Conservation (phyloP, 2,888 invertebrate genomes). For the Podotricha telesiphe region DNA sequence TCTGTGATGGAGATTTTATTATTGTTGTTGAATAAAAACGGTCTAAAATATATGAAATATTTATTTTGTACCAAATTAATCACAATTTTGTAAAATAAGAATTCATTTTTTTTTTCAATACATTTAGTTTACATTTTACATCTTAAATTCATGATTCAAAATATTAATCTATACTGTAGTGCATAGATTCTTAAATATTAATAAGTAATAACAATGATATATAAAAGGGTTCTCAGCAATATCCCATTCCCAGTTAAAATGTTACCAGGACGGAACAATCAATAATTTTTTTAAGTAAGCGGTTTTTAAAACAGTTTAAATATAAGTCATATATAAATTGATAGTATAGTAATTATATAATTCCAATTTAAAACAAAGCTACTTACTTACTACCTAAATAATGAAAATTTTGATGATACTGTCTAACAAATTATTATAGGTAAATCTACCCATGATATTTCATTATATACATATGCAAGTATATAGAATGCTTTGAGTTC, state of each 20-base stretch:
- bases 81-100: conserved; percentile 35
- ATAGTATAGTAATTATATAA: neutral
- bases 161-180: conserved; percentile 28
- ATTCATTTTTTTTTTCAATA: conserved; percentile 30
- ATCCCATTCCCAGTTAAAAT: conserved; percentile 23
- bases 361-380: neutral
- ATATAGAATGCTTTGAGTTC: too few species aligned
- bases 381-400: neutral
- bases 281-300: conserved; percentile 12
- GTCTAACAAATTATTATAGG: neutral
- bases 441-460: neutral
- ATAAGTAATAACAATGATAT: conserved; percentile 19
- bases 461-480: conserved; percentile 1
- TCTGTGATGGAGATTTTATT: neutral
- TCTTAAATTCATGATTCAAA: conserved; percentile 33
- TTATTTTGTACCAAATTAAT: conserved; percentile 69
- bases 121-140: conserved; percentile 38
- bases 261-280: conserved; percentile 24
- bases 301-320: conserved; percentile 23
- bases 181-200: conserved; percentile 14
- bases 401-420: neutral
- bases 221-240: conserved; percentile 18
- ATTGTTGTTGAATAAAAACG: conserved; percentile 42
- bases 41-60: conserved; percentile 57
- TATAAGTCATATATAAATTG: conserved; percentile 11